These are phyloP conservation scores for Takifugu flavidus DNA, from an alignment of 2,113 vertebrate species.

Conservation along the genomic window DNA sequence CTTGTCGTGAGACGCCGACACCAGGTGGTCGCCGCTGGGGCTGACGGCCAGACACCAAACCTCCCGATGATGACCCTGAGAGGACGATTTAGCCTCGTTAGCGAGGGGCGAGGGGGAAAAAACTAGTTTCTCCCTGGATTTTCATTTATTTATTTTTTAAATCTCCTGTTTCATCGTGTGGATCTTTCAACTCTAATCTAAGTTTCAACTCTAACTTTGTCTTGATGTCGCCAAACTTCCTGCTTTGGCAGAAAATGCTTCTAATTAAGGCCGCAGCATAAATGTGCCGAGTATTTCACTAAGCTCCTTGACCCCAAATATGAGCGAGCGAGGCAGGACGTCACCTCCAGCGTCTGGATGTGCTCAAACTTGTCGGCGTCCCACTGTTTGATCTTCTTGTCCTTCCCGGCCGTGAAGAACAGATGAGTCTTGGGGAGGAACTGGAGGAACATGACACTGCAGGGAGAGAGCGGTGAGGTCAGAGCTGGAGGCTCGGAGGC, in stretches of 20 bases:
- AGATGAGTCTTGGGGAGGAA: slow-evolving; percentile 95
- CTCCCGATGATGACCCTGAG: slow-evolving; percentile 91
- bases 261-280: neutral
- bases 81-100: neutral
- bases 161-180: too few species aligned
- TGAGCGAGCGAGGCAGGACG: fast-evolving
- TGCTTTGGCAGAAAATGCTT: neutral
- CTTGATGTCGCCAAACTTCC: too few species aligned
- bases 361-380: slow-evolving; percentile 95
- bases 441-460: slow-evolving; percentile 94
- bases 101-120: neutral
- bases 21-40: slow-evolving; percentile 90
- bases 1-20: slow-evolving; percentile 93
- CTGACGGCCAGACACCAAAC: slow-evolving; percentile 93
- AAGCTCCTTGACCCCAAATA: neutral
- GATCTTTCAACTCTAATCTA: too few species aligned
- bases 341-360: slow-evolving; percentile 94
- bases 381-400: slow-evolving; percentile 95
- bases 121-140: too few species aligned
- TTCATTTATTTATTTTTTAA: too few species aligned
- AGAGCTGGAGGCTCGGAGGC: slow-evolving; percentile 11
- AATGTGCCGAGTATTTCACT: neutral
- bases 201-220: too few species aligned
- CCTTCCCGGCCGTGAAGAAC: slow-evolving; percentile 97
- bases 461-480: neutral